These are phyloP conservation scores for Xenotilapia longispinis DNA, from an alignment of 2,113 vertebrate genomes.

Conservation along the genomic window DNA sequence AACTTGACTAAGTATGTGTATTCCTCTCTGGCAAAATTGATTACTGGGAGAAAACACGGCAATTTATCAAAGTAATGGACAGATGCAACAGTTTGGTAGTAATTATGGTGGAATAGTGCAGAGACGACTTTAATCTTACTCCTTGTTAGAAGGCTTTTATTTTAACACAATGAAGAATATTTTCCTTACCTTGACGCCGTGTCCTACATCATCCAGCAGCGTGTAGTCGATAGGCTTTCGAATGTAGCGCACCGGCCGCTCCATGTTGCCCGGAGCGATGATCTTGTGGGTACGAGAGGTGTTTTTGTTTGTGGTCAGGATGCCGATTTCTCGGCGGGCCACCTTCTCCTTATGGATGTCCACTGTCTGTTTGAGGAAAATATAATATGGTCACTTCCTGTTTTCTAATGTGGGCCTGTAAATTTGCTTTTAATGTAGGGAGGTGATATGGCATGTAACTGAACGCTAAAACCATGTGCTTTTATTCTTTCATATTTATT, in stretches of 20 bases:
- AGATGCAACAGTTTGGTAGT: neutral
- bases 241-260: constrained; percentile 97
- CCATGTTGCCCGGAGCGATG: constrained; percentile 97
- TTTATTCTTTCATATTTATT: neutral
- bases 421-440: neutral
- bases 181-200: constrained; percentile 92
- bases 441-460: neutral
- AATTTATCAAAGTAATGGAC: neutral
- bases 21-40: neutral
- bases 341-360: constrained; percentile 99
- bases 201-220: constrained; percentile 97
- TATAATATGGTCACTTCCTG: neutral
- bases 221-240: constrained; percentile 99
- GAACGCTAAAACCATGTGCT: neutral
- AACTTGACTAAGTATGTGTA: constrained; percentile 10
- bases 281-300: constrained; percentile 99
- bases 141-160: neutral
- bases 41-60: neutral
- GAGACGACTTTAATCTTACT: neutral
- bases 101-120: neutral
- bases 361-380: constrained; percentile 78
- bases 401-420: neutral
- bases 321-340: constrained; percentile 96
- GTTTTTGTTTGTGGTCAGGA: constrained; percentile 99
- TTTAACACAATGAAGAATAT: neutral